These are phyloP conservation scores for Cephalopterus ornatus DNA, from an alignment of 2,113 vertebrate species.

Conservation along the genomic window DNA sequence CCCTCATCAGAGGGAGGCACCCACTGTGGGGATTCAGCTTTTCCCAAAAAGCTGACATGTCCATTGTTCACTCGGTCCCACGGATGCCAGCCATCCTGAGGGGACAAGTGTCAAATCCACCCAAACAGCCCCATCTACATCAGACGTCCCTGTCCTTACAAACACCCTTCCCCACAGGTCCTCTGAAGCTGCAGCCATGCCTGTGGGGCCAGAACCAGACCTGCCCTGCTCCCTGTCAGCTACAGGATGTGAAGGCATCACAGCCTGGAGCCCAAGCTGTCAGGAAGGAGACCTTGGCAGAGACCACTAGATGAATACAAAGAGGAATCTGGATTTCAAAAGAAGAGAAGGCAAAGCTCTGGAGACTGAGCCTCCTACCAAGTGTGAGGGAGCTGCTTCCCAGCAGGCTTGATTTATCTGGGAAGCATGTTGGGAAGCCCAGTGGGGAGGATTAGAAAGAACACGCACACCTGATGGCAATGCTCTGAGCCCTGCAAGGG, in stretches of 20 bases:
- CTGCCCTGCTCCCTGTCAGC: constrained; percentile 1
- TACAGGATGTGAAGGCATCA: background rate
- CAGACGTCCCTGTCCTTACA: background rate
- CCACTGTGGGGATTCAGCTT: background rate
- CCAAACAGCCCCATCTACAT: background rate
- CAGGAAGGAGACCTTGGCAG: constrained; percentile 23
- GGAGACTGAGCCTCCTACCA: background rate
- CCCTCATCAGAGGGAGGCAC: background rate
- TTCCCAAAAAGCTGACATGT: background rate
- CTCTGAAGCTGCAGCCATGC: constrained; percentile 36
- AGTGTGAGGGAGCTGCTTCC: background rate
- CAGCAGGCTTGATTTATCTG: background rate
- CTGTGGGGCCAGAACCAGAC: background rate
- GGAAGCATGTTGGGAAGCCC: constrained; percentile 11
- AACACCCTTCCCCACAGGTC: background rate
- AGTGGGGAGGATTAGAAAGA: constrained; percentile 32
- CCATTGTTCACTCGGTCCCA: background rate
- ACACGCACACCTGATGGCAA: constrained; percentile 37
- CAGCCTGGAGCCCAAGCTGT: background rate
- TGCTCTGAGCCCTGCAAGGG: background rate
- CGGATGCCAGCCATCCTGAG: background rate
- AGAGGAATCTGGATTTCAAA: background rate
- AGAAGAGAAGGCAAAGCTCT: background rate
- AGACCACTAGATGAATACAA: background rate
- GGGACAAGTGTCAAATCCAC: background rate